Evolutionary conservation across 2,113 vertebrate genomes (phyloP).

Genomic region (Elaphurus davidianus): DNA sequence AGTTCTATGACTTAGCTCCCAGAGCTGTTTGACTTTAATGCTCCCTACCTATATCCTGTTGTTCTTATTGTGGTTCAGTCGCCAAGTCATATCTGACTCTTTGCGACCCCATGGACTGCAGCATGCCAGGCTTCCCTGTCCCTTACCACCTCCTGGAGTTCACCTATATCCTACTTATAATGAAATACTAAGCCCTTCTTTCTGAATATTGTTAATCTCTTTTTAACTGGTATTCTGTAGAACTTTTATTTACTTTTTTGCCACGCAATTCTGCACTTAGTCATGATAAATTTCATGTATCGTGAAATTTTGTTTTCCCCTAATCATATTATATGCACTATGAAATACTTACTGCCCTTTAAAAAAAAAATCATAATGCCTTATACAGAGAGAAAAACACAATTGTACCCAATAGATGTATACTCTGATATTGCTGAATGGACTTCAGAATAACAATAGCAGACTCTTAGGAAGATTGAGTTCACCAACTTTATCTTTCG

Average conservation of each 20-base stretch:
- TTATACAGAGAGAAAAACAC: not conserved
- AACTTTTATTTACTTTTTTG: not conserved
- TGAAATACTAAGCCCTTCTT: not conserved
- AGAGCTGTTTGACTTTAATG: not conserved
- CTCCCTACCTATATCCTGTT: not conserved
- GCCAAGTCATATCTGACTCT: not conserved
- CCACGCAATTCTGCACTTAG: not conserved
- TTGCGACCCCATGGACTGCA: not conserved
- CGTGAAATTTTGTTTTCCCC: not conserved
- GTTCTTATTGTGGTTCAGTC: not conserved
- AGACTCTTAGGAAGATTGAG: not conserved
- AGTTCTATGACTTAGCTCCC: not conserved
- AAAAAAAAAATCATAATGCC: not conserved
- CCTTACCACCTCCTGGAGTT: not conserved
- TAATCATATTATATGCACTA: not conserved
- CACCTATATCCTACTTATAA: not conserved
- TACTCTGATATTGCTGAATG: not conserved
- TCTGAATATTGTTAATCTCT: not conserved
- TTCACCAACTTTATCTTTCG: not conserved
- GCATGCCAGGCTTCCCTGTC: not conserved
- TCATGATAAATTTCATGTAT: not conserved
- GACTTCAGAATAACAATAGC: not conserved
- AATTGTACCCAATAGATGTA: not conserved
- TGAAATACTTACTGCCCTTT: not conserved
- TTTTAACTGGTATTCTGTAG: not conserved